Conservation (phyloP, 2,797 vertebrate species). For the Sebastes steindachneri region DNA sequence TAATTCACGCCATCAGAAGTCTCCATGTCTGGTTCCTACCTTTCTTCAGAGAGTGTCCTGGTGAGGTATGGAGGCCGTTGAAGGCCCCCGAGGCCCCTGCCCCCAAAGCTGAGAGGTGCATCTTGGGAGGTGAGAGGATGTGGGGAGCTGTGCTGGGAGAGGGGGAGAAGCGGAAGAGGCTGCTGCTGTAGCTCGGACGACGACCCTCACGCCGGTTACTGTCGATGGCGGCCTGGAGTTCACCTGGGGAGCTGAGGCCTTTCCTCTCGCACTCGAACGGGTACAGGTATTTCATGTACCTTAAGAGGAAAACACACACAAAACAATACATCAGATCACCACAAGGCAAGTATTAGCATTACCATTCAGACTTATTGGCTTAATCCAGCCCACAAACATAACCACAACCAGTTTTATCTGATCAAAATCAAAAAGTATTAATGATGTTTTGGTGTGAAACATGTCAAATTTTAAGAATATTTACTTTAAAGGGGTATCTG, state of each 20-base stretch:
- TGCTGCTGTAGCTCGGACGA: slow-evolving; percentile 94
- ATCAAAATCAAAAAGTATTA: background rate
- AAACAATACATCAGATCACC: background rate
- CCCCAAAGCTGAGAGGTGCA: slow-evolving; percentile 88
- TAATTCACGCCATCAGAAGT: background rate
- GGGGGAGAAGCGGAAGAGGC: slow-evolving; percentile 91
- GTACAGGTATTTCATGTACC: slow-evolving; percentile 99
- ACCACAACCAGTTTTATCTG: too few species aligned
- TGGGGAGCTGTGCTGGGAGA: slow-evolving; percentile 84
- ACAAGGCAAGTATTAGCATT: background rate
- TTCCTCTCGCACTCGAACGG: slow-evolving; percentile 97
- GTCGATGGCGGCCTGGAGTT: slow-evolving; percentile 96
- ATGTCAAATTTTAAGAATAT: background rate
- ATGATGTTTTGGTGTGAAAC: background rate
- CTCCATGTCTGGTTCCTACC: slow-evolving; percentile 32
- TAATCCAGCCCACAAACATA: background rate
- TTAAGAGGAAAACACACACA: slow-evolving; percentile 50
- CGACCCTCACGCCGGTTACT: slow-evolving; percentile 96
- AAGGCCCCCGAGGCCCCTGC: slow-evolving; percentile 80
- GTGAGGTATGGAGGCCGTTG: slow-evolving; percentile 82
- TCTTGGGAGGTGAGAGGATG: slow-evolving; percentile 91
- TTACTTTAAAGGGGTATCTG: background rate
- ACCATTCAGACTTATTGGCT: background rate
- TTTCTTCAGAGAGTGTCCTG: slow-evolving; percentile 80
- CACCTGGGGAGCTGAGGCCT: slow-evolving; percentile 92